A percentile compares a stretch with the other conserved stretches of the same genome.
These are phyloP conservation scores for Cotesia typhae DNA, from an alignment of 1,140 invertebrate genomes.

Conservation along the genomic window DNA sequence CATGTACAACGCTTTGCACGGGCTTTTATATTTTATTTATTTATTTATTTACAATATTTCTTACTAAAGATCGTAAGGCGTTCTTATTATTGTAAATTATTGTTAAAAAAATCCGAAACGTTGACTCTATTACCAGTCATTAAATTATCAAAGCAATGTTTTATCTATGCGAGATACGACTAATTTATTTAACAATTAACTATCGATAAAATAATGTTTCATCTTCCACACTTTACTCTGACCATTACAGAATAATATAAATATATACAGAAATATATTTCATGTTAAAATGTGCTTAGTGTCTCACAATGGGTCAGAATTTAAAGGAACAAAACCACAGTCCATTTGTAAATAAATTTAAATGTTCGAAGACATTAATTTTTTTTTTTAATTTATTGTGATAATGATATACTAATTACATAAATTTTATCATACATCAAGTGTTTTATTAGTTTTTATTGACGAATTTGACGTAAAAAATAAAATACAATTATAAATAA, in stretches of 20 bases:
- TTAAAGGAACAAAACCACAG: neutral
- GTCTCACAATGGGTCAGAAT: conserved; percentile 44
- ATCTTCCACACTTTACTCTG: conserved; percentile 65
- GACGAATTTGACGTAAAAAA: no score
- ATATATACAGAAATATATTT: conserved; percentile 11
- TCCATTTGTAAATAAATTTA: neutral
- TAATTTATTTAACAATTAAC: conserved; percentile 5
- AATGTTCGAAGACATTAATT: no score
- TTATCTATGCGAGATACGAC: conserved; percentile 12
- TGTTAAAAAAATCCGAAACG: conserved; percentile 21
- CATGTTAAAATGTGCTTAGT: conserved; percentile 54
- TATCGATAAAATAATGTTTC: conserved; percentile 48
- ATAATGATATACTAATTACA: neutral
- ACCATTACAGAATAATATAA: conserved; percentile 47
- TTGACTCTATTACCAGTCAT: conserved; percentile 26
- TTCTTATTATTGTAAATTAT: conserved; percentile 22
- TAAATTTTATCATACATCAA: no score
- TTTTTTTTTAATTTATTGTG: no score
- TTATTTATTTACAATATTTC: conserved; percentile 17
- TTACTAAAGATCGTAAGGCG: conserved; percentile 34
- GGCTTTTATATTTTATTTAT: conserved; percentile 23
- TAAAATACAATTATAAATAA: no score
- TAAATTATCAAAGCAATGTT: neutral
- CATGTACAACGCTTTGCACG: conserved; percentile 33
- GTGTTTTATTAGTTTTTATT: no score